Evolutionary conservation across 2,888 invertebrate genomes (phyloP).

Genomic region (Sturmia bella): DNA sequence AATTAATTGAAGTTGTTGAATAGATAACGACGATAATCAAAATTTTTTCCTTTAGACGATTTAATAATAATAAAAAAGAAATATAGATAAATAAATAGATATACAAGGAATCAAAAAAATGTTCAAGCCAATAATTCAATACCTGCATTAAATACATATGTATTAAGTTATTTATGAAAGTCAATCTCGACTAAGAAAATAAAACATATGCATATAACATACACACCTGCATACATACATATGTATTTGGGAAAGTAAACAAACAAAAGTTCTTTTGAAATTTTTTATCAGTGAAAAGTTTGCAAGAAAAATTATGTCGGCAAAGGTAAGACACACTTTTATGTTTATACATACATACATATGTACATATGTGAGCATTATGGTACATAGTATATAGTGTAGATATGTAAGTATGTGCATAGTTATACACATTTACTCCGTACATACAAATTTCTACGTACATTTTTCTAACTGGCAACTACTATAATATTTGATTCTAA

Average conservation of each 20-base stretch:
- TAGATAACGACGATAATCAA: slow-evolving; percentile 66
- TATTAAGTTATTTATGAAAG: too few relatives aligned
- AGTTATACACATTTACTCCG: background rate
- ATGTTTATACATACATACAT: slow-evolving; percentile 3
- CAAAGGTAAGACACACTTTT: slow-evolving; percentile 57
- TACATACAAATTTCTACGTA: too few relatives aligned
- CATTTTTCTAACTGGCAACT: too few relatives aligned
- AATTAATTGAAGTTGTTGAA: slow-evolving; percentile 68
- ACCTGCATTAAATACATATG: too few relatives aligned
- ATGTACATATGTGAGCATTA: slow-evolving; percentile 3
- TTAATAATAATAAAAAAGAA: slow-evolving; percentile 27
- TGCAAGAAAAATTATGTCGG: slow-evolving; percentile 66
- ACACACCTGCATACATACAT: too few relatives aligned
- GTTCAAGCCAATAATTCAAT: too few relatives aligned
- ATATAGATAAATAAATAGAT: background rate
- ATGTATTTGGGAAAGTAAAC: slow-evolving; percentile 17
- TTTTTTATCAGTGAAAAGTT: slow-evolving; percentile 54
- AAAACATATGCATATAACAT: too few relatives aligned
- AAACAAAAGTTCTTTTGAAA: slow-evolving; percentile 15
- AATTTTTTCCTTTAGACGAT: slow-evolving; percentile 36
- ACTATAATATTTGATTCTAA: too few relatives aligned
- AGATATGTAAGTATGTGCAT: background rate
- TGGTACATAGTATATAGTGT: background rate
- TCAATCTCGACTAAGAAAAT: too few relatives aligned
- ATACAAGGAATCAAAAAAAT: background rate